phyloP scores from a whole-genome alignment of 2,888 invertebrate species.

The Acleris sparsana region DNA sequence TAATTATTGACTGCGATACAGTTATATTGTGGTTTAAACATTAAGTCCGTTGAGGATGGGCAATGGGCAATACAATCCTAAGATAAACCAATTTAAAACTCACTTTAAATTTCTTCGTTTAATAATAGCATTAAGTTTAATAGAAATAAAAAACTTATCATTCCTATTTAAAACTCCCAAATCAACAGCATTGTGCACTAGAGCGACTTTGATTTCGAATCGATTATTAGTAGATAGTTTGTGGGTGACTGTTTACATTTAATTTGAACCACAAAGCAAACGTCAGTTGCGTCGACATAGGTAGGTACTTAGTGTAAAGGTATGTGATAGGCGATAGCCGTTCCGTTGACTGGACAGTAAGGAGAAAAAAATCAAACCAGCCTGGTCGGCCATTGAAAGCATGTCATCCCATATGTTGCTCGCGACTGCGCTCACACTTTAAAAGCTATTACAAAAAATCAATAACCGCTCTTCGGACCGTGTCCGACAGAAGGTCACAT shows the following conservation, averaged over 20 bases:
- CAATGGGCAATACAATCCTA: no score
- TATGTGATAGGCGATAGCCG: not conserved
- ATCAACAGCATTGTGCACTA: no score
- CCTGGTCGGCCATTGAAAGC: constrained; percentile 62
- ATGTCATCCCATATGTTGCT: constrained; percentile 74
- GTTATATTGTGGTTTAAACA: no score
- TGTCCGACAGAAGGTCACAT: constrained; percentile 74
- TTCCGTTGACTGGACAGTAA: constrained; percentile 43
- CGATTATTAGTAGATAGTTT: constrained; percentile 10
- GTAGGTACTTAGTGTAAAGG: not conserved
- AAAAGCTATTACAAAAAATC: constrained; percentile 68
- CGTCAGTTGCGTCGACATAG: constrained; percentile 52
- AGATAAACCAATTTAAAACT: no score
- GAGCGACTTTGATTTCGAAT: not conserved
- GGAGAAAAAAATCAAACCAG: constrained; percentile 51
- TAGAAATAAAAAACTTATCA: no score
- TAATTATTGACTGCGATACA: no score
- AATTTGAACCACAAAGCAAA: constrained; percentile 35
- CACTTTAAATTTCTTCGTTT: no score
- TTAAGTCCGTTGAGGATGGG: no score
- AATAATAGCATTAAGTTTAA: no score
- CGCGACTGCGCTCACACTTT: constrained; percentile 57
- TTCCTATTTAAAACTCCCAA: no score
- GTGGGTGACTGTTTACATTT: constrained; percentile 19
- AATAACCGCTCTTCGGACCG: constrained; percentile 67